Conservation (phyloP, 2,888 invertebrate species). For the Caenorhabditis sp. region DNA sequence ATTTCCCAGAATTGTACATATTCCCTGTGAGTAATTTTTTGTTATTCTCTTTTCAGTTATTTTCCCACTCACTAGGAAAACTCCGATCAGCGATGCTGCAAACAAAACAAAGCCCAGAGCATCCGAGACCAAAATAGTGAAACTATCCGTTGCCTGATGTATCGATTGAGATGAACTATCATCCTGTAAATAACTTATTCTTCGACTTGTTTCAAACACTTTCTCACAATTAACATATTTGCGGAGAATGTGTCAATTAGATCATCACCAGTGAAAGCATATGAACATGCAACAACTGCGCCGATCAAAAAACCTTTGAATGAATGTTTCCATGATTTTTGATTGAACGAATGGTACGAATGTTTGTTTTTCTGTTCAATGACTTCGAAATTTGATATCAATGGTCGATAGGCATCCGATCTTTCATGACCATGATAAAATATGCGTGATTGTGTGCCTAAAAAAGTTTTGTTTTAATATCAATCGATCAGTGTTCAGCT, state of each 20-base stretch:
- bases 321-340: constrained; percentile 33
- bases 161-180: constrained; percentile 5
- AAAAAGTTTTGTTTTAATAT: constrained; percentile 4
- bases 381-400: constrained; percentile 26
- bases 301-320: constrained; percentile 66
- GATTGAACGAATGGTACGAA: not conserved
- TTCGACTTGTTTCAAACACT: not conserved
- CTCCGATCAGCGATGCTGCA: constrained; percentile 25
- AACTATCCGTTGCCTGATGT: constrained; percentile 24
- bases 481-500: not conserved
- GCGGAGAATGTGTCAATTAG: constrained; percentile 68
- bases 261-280: constrained; percentile 69
- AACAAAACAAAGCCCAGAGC: constrained; percentile 33
- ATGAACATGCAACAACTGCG: constrained; percentile 61
- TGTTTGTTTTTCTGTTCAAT: constrained; percentile 7
- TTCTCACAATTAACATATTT: constrained; percentile 56
- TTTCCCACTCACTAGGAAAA: constrained; percentile 15
- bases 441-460: constrained; percentile 37
- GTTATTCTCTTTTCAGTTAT: not conserved
- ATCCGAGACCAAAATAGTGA: constrained; percentile 30
- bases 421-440: constrained; percentile 46
- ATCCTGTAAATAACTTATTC: constrained; percentile 4
- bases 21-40: not conserved
- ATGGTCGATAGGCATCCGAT: constrained; percentile 19
- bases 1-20: no score